A percentile compares a stretch with the other conserved stretches of the same genome.
These are phyloP conservation scores for Apoda limacodes DNA, from an alignment of 2,888 invertebrate genomes.

Conservation along the genomic window DNA sequence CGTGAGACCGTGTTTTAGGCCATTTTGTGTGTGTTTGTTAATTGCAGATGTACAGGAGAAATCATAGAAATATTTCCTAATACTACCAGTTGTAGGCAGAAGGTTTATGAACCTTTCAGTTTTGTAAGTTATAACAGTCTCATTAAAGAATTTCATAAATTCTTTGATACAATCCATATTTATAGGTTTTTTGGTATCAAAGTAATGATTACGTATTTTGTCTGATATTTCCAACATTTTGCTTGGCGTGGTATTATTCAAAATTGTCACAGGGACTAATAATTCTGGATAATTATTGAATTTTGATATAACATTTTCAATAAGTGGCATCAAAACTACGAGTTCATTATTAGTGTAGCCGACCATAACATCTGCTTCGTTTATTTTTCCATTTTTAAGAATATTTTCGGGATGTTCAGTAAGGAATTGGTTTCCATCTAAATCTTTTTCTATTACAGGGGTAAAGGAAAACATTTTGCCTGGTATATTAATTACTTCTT, in stretches of 20 bases:
- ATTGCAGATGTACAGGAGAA: constrained; percentile 34
- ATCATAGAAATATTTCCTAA: constrained; percentile 27
- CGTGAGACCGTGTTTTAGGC: constrained; percentile 26
- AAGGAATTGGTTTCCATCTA: constrained; percentile 23
- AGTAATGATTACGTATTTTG: constrained; percentile 31
- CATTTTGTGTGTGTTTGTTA: constrained; percentile 28
- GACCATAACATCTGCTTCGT: constrained; percentile 70
- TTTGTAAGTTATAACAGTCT: constrained; percentile 23
- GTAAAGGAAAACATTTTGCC: constrained; percentile 65
- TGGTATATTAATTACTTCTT: constrained; percentile 21
- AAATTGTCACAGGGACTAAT: constrained; percentile 27
- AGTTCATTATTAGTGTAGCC: constrained; percentile 75
- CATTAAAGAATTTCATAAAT: constrained; percentile 23
- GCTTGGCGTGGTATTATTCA: constrained; percentile 20
- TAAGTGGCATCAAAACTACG: background rate
- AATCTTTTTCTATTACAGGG: constrained; percentile 27
- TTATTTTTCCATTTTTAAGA: constrained; percentile 39
- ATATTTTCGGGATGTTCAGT: constrained; percentile 19
- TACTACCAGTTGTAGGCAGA: constrained; percentile 18
- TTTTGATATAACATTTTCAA: no score
- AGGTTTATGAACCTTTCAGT: constrained; percentile 23
- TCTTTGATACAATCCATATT: constrained; percentile 23
- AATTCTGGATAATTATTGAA: constrained; percentile 15
- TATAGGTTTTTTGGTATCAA: constrained; percentile 25
- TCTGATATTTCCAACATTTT: constrained; percentile 28